Conservation (phyloP, 2,888 invertebrate genomes). For the Automeris io region DNA sequence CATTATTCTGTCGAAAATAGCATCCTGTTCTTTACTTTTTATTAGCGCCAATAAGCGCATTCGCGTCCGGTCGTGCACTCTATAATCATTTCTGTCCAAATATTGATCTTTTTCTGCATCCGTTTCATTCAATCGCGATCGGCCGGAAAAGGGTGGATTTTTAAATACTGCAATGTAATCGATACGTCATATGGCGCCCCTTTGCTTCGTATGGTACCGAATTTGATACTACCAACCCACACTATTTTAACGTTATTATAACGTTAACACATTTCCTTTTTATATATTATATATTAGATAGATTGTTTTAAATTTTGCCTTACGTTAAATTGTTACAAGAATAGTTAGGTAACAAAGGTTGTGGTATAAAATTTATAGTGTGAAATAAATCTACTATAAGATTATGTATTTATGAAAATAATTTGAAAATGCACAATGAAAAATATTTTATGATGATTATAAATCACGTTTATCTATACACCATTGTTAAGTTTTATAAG, state of each 20-base stretch:
- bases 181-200: too few relatives aligned
- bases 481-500: constrained; percentile 33
- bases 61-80: constrained; percentile 56
- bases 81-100: constrained; percentile 71
- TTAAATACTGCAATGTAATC: constrained; percentile 38
- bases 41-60: constrained; percentile 56
- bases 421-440: constrained; percentile 19
- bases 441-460: constrained; percentile 31
- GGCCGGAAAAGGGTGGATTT: constrained; percentile 56
- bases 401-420: constrained; percentile 14
- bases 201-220: too few relatives aligned
- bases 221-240: too few relatives aligned
- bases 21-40: constrained; percentile 67
- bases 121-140: constrained; percentile 44
- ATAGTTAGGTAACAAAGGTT: constrained; percentile 16
- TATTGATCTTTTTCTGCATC: constrained; percentile 71
- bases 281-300: too few relatives aligned
- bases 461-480: constrained; percentile 36
- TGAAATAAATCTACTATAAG: neutral
- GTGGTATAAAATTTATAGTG: neutral
- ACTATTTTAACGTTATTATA: too few relatives aligned
- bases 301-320: too few relatives aligned
- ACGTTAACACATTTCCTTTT: too few relatives aligned
- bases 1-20: constrained; percentile 65
- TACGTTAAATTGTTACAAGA: too few relatives aligned